Base-by-base conservation (phyloP, 2,888 invertebrate species). In the Napeogenes inachia region DNA sequence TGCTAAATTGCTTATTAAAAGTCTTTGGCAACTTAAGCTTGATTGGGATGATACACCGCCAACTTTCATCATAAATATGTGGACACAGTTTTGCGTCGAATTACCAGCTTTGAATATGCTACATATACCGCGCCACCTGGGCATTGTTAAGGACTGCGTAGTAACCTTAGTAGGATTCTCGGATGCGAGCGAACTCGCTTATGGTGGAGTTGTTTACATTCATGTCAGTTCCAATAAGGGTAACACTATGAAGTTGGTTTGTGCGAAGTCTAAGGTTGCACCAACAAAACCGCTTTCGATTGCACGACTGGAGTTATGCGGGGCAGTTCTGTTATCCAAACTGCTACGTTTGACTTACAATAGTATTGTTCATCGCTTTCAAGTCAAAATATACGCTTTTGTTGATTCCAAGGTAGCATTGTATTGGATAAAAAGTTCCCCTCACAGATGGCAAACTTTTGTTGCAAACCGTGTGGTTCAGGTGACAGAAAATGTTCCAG, bases 21-120 rank as follows among this genome's bases (percentile, higher is more conserved):
- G 54, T 10, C 54, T 66, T 2, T 68, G 64, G 66, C 10, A 56
- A 3, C 42, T 45, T 8, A 56, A 68, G 4, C 10, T 62, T 3
- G 65, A 67, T 53, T 68, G 63, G 60, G 68, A 68, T 42, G 65
- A 67, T 12, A 45, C 53, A 2, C 66, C 65, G 30, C 66, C 68
- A n/a, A 30, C 35, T 2, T 45, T 63, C 32, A 56, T 68, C 13
- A 46, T 60, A 4, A 58, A 58, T 8, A 21, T 56, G 13, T 68
- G 66, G 66, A 12, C 56, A 12, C 57, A 62, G 21, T 65, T 62
- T 32, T 61, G 61, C 32, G 35, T 13, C 6, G 64, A 65, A n/a
- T 46, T 65, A 45, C 59, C 61, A 30, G 21, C 42, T 13, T 46
- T 65, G n/a, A 57, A 61, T 47, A 35, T 50, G 4, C 4, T 65